These are phyloP conservation scores for Diadema setosum DNA, from an alignment of 35 echinoderm and acorn worm species.

Conservation along the genomic window DNA sequence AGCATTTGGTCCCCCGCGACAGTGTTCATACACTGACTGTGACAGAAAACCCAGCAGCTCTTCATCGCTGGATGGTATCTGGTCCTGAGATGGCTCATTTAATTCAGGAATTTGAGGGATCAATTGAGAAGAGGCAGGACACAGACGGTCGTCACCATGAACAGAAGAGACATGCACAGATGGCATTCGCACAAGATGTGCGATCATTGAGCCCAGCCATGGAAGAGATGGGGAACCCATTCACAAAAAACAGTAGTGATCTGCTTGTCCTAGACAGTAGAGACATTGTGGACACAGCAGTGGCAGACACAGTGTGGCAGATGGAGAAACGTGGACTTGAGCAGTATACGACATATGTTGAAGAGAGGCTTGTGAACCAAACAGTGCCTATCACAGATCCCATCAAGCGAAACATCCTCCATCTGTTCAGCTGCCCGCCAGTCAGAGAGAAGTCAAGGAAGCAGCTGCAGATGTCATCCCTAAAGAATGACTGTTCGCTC, in stretches of 20 bases:
- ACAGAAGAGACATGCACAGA: background rate
- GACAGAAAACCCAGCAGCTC: slow-evolving; percentile 1
- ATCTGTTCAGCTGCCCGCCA: slow-evolving; percentile 10
- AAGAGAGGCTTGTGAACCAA: slow-evolving; percentile 19
- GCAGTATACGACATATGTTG: slow-evolving; percentile 12
- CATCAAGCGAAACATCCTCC: slow-evolving; percentile 29
- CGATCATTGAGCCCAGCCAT: background rate
- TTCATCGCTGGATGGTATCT: slow-evolving; percentile 38
- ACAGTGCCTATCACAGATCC: slow-evolving; percentile 13
- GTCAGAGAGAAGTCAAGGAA: background rate
- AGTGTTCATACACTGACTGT: too few species aligned
- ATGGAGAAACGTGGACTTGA: background rate
- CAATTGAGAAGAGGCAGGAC: background rate
- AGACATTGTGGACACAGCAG: slow-evolving; percentile 6
- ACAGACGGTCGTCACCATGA: too few species aligned
- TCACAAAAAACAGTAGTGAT: slow-evolving; percentile 10
- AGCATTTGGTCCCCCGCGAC: too few species aligned
- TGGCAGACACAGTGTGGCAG: background rate
- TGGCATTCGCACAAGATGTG: slow-evolving; percentile 29
- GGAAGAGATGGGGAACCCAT: slow-evolving; percentile 57
- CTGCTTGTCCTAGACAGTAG: slow-evolving; percentile 14
- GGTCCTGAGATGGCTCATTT: slow-evolving; percentile 46
- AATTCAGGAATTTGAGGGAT: slow-evolving; percentile 12
- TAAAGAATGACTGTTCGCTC: slow-evolving; percentile 32
- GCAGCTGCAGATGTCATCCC: background rate